Base-by-base conservation (phyloP, 30 jellyfish, hydroid and myxozoan species). In the Sanderia malayensis region DNA sequence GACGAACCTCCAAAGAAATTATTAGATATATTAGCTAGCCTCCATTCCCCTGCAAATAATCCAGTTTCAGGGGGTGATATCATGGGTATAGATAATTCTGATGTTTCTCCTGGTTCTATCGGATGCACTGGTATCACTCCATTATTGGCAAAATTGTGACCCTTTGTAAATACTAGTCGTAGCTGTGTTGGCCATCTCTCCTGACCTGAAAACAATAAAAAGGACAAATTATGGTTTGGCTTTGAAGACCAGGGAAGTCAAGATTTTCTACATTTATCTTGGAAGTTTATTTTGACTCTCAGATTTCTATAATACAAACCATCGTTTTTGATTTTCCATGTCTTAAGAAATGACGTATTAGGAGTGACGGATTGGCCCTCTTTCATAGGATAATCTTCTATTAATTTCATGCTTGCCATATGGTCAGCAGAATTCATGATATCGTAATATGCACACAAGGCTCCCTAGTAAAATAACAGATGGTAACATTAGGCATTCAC, bases 401-500 rank as follows among this genome's bases (percentile, higher is more conserved):
- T 77, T 11, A 85, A 21, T 41, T 75, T 71, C 86, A 85, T 67
- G 55, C 75, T 69, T 23, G 96, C 93, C 24, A 66, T 66, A 6
- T 68, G 58, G 45, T 85, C 96, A 19, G 88, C 30, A 0, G 96
- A 73, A 62, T 86, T 85, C 61, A 76, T 69, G n/a, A 85, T 71
- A 60, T 85, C 96, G 69, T 85, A 85, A 46, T 85, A 85, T 15
- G 96, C 96, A 69, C 96, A 68, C 13, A 85, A 73, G 7, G 96
- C 96, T 45, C 92, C 55, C 96, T 85, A 44, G 2, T 20, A 60
- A n/a, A n/a, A n/a, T n/a, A n/a, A n/a, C n/a, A n/a, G n/a, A n/a
- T n/a, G n/a, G n/a, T n/a, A n/a, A n/a, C n/a, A n/a, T n/a, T n/a
- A n/a, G n/a, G n/a, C n/a, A n/a, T n/a, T n/a, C n/a, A n/a, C n/a